Evolutionary conservation across 1,140 invertebrate species (phyloP).

Genomic region (Psilanteris sp.): DNA sequence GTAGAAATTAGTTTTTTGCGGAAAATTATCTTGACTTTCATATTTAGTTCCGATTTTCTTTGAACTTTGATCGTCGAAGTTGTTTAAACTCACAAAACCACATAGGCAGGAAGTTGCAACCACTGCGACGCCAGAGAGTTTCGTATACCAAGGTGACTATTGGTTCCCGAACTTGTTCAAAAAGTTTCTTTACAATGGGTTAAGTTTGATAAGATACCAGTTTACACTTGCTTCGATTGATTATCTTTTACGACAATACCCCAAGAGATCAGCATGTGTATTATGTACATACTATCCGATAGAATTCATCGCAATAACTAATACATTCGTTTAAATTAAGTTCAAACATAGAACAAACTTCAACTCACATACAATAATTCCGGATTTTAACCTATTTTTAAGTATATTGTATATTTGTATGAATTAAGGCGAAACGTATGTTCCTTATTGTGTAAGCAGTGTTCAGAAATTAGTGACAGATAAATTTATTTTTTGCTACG

Average conservation of each 20-base stretch:
- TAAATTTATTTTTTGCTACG: too few species aligned
- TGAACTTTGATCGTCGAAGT: conserved; percentile 76
- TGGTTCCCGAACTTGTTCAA: conserved; percentile 66
- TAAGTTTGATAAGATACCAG: conserved; percentile 79
- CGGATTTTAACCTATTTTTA: too few species aligned
- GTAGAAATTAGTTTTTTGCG: too few species aligned
- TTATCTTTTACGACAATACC: conserved; percentile 71
- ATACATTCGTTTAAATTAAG: conserved; percentile 52
- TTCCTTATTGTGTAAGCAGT: too few species aligned
- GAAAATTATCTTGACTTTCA: conserved; percentile 48
- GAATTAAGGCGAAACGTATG: too few species aligned
- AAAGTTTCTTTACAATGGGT: conserved; percentile 75
- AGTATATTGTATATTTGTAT: too few species aligned
- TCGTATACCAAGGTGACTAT: conserved; percentile 62
- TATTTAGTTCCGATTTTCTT: conserved; percentile 62
- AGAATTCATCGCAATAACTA: conserved; percentile 39
- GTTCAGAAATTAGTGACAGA: too few species aligned
- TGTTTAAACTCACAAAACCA: conserved; percentile 67
- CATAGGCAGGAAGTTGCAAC: conserved; percentile 63
- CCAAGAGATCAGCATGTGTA: conserved; percentile 60
- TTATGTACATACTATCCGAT: conserved; percentile 48
- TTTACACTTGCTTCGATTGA: conserved; percentile 76
- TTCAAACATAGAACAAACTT: conserved; percentile 20
- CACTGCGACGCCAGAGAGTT: conserved; percentile 51
- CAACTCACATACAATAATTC: background rate